Evolutionary conservation across 2,797 vertebrate genomes (phyloP).

Genomic region (Chelmon rostratus): DNA sequence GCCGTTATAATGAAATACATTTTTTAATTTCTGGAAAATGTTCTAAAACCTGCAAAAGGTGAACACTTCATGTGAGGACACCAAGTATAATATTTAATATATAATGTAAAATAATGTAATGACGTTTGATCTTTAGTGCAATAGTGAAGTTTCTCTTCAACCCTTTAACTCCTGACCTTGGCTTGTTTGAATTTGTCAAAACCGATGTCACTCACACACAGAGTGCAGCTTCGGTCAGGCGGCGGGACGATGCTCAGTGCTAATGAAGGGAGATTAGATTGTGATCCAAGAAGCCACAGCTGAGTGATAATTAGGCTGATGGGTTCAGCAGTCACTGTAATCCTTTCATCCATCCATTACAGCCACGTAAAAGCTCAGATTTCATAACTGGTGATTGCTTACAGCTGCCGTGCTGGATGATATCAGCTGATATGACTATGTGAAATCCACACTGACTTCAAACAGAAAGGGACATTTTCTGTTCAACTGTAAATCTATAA

Average conservation of each 20-base stretch:
- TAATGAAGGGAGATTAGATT: slow-evolving; percentile 30
- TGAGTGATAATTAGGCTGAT: slow-evolving; percentile 34
- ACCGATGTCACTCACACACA: slow-evolving; percentile 18
- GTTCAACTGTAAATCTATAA: slow-evolving; percentile 29
- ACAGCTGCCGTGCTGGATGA: slow-evolving; percentile 15
- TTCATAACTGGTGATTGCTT: slow-evolving; percentile 16
- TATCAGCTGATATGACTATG: background rate
- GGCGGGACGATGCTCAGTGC: background rate
- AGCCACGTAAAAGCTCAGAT: background rate
- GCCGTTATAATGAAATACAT: background rate
- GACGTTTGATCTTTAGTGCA: slow-evolving; percentile 62
- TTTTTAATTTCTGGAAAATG: slow-evolving; percentile 1
- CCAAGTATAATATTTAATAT: too few species aligned
- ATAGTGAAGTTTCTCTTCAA: slow-evolving; percentile 59
- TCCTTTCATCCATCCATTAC: slow-evolving; percentile 34
- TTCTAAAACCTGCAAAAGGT: background rate
- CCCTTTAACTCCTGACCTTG: slow-evolving; percentile 6
- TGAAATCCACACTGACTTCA: slow-evolving; percentile 28
- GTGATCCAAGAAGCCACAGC: slow-evolving; percentile 43
- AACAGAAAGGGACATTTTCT: slow-evolving; percentile 51
- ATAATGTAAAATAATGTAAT: too few species aligned
- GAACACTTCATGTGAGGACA: background rate
- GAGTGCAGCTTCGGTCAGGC: background rate
- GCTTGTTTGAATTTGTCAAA: slow-evolving; percentile 29
- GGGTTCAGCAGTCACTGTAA: slow-evolving; percentile 12